phyloP scores from a whole-genome alignment of 2,113 vertebrate genomes.

The Podarcis raffonei region DNA sequence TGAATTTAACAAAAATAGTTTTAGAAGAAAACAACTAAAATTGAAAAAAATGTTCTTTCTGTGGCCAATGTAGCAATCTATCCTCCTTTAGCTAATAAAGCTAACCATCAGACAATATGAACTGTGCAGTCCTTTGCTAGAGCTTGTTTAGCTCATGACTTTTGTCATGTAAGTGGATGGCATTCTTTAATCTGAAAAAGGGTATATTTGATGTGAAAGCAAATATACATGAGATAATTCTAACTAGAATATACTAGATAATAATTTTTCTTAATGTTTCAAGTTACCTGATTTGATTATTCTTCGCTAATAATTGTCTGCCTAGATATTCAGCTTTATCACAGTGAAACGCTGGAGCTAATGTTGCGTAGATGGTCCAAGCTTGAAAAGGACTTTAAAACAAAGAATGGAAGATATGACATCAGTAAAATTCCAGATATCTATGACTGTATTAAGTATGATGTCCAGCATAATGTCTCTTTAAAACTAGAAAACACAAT shows the following conservation, averaged over 20 bases:
- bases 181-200: not conserved
- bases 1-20: no score
- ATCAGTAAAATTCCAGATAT: slow-evolving; percentile 94
- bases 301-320: slow-evolving; percentile 7
- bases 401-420: slow-evolving; percentile 89
- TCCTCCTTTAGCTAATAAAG: not conserved
- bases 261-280: not conserved
- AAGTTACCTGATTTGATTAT: not conserved
- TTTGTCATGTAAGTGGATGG: not conserved
- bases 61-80: no score
- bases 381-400: slow-evolving; percentile 91
- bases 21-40: no score
- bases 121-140: not conserved
- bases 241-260: not conserved
- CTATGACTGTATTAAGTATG: slow-evolving; percentile 92
- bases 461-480: slow-evolving; percentile 88
- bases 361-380: slow-evolving; percentile 91
- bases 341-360: slow-evolving; percentile 88
- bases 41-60: no score
- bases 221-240: not conserved
- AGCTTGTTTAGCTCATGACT: not conserved
- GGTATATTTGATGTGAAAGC: not conserved
- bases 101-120: not conserved
- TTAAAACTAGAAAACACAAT: slow-evolving; percentile 88
- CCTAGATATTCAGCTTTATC: slow-evolving; percentile 89